A percentile compares a stretch with the other conserved stretches of the same genome.
These are phyloP conservation scores for Eciton burchellii DNA, from an alignment of 1,140 invertebrate genomes.

Conservation along the genomic window DNA sequence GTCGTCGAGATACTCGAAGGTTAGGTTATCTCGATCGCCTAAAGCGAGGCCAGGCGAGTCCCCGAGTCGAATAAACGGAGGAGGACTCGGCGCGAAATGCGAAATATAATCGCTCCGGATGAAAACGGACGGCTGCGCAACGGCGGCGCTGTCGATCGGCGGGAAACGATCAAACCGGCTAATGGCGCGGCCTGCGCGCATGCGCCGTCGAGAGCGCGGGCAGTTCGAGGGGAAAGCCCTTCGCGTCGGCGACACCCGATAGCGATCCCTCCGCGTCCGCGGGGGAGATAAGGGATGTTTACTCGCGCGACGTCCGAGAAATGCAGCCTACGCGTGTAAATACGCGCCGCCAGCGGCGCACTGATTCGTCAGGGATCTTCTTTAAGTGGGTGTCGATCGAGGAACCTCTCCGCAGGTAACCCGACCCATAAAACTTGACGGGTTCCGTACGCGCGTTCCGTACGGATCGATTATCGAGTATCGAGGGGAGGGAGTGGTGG, in stretches of 20 bases:
- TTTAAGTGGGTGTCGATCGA: conserved; percentile 60
- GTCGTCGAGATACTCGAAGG: too few relatives aligned
- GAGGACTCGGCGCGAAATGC: too few relatives aligned
- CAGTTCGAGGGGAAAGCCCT: conserved; percentile 13
- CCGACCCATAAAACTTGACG: conserved; percentile 66
- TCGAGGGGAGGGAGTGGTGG: conserved; percentile 51
- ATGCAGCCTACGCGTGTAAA: conserved; percentile 63
- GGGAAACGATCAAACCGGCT: too few relatives aligned
- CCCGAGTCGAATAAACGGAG: too few relatives aligned
- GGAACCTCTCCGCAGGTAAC: conserved; percentile 58
- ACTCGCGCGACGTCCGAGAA: conserved; percentile 58
- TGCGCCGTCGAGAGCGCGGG: too few relatives aligned
- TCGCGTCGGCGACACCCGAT: conserved; percentile 37
- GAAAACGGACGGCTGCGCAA: too few relatives aligned
- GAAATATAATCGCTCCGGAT: too few relatives aligned
- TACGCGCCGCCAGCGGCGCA: conserved; percentile 54
- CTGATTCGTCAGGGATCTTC: conserved; percentile 62
- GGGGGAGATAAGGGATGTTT: conserved; percentile 65
- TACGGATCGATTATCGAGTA: conserved; percentile 55
- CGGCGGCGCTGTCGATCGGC: too few relatives aligned
- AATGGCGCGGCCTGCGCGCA: too few relatives aligned
- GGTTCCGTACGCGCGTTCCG: conserved; percentile 38
- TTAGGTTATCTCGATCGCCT: too few relatives aligned
- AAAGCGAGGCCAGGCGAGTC: too few relatives aligned
- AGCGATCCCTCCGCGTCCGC: conserved; percentile 20